Conservation (phyloP, 2,797 vertebrate genomes). For the Rhabdomys pumilio region DNA sequence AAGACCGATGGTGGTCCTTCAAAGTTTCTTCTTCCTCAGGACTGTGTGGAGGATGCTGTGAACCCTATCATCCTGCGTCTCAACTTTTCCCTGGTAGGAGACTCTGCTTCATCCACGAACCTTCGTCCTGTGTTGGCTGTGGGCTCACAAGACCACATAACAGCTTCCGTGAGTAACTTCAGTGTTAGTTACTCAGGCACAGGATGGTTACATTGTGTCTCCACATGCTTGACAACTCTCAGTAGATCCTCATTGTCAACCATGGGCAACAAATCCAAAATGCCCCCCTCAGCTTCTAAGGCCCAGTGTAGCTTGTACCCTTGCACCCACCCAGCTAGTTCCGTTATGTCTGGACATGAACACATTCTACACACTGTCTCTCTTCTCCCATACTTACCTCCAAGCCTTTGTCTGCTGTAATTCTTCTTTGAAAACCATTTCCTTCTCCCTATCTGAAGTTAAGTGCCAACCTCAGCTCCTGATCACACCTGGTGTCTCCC, state of each 20-base stretch:
- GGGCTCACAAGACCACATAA: constrained; percentile 77
- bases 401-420: neutral
- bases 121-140: constrained; percentile 88
- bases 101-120: constrained; percentile 59
- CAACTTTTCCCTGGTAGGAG: constrained; percentile 88
- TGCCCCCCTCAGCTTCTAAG: neutral
- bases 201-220: neutral
- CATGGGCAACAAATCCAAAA: neutral
- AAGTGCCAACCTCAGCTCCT: neutral
- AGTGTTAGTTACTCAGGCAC: neutral
- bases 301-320: neutral
- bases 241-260: neutral
- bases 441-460: neutral
- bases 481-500: neutral
- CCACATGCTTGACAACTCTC: neutral
- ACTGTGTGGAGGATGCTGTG: constrained; percentile 91
- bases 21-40: constrained; percentile 79
- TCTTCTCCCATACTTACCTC: neutral
- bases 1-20: neutral
- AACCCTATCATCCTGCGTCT: constrained; percentile 89
- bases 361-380: neutral
- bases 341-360: neutral
- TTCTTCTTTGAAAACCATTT: constrained; percentile 4
- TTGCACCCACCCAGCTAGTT: neutral
- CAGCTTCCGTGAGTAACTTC: constrained; percentile 72